Evolutionary conservation across 2,797 vertebrate genomes (phyloP).

Genomic region (Pangasius krempfi): DNA sequence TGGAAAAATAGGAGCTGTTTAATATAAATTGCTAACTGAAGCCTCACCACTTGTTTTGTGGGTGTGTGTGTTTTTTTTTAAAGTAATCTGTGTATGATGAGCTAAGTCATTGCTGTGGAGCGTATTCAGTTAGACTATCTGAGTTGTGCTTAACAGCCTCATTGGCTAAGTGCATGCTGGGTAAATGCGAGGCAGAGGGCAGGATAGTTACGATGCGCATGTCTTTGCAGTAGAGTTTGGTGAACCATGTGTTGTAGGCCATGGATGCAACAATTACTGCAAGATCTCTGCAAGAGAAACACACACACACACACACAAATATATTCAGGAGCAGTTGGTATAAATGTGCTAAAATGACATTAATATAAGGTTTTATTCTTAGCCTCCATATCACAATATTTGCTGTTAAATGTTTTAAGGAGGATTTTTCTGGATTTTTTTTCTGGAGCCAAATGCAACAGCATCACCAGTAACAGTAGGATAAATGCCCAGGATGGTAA

Average conservation of each 20-base stretch:
- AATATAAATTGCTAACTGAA: not conserved
- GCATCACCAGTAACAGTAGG: no score
- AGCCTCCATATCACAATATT: no score
- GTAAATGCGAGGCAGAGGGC: not conserved
- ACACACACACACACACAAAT: not conserved
- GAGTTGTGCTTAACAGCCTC: not conserved
- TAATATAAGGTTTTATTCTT: not conserved
- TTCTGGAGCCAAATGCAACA: no score
- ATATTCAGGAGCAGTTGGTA: not conserved
- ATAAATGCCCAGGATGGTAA: no score
- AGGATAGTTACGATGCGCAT: conserved; percentile 81
- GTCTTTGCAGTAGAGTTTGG: conserved; percentile 90
- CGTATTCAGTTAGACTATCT: no score
- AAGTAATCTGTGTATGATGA: not conserved
- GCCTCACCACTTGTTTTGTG: no score
- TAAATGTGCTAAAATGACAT: not conserved
- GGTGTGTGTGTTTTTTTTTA: not conserved
- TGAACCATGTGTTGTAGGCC: conserved; percentile 93
- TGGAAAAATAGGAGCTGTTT: not conserved
- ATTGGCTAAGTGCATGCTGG: conserved; percentile 14
- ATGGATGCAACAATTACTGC: conserved; percentile 89
- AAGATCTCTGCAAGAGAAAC: conserved; percentile 79
- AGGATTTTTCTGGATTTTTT: no score
- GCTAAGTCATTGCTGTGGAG: not conserved
- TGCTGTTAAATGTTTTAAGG: no score